Conservation (phyloP, 2,797 vertebrate genomes). For the Rhynchotus rufescens region DNA sequence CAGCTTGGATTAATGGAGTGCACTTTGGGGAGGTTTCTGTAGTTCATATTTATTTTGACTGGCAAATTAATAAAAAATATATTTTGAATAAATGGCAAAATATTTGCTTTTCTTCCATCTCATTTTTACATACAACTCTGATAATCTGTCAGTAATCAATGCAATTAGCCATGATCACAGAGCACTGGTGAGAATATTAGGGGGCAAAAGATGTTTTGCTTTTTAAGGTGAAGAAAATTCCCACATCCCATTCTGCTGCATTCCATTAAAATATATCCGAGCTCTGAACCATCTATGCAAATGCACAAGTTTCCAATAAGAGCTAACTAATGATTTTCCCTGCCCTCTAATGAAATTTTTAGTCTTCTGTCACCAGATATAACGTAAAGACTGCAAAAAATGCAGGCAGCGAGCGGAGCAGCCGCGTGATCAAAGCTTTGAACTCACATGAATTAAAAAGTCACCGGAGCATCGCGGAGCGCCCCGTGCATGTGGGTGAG, state of each 20-base stretch:
- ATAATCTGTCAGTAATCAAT: not conserved
- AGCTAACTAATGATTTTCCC: constrained; percentile 1
- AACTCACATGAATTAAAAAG: constrained; percentile 40
- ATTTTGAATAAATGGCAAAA: not conserved
- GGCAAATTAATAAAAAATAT: constrained; percentile 26
- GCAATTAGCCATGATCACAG: not conserved
- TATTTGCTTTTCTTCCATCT: not conserved
- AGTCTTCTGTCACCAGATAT: constrained; percentile 32
- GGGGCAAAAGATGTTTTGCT: not conserved
- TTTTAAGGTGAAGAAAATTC: constrained; percentile 25
- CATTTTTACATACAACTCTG: not conserved
- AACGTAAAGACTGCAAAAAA: constrained; percentile 48
- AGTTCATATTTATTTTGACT: not conserved
- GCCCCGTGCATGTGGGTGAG: constrained; percentile 46
- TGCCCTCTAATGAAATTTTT: constrained; percentile 22
- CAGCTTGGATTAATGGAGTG: not conserved
- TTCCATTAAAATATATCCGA: not conserved
- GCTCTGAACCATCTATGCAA: constrained; percentile 10
- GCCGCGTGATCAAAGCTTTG: constrained; percentile 59
- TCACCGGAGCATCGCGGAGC: not conserved
- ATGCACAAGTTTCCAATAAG: constrained; percentile 15
- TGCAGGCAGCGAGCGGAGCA: constrained; percentile 26
- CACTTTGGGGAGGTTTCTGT: not conserved
- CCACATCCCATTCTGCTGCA: not conserved
- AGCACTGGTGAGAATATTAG: not conserved